Base-by-base conservation (phyloP, 1,140 invertebrate species). In the Eciton burchellii region DNA sequence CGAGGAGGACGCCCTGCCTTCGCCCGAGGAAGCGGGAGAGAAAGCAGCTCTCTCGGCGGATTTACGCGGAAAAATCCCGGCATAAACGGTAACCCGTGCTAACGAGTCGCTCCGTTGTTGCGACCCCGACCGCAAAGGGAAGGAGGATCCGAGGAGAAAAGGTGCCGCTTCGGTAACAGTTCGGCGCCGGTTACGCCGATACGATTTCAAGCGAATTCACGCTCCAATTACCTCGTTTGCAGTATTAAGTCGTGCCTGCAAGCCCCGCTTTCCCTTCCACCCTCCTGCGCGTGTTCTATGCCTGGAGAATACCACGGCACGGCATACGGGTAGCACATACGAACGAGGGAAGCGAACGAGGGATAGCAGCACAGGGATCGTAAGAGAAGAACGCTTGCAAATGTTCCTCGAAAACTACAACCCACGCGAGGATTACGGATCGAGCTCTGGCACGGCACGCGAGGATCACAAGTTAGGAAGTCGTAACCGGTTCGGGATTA, bases 171-270 rank as follows among this genome's bases (percentile, higher is more conserved):
- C 52, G 71, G 63, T 65, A 73, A 81, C 45, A 56, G 59, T 86
- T 82, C 52, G 71, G 63, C 70, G 77, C 82, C 45, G 60, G 59
- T 86, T 35, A 60, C 68, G 83, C 47, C 57, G 77, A 83, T 35
- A 35, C 35, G 83, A 65, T 85, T 90, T 85, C 87, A 87, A 87
- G 81, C 79, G 79, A 88, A 83, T 91, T 91, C 87, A 88, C 82
- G 87, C 85, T 89, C 84, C 84, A 91, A 91, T 91, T 91, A 91
- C 63, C 82, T 86, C 86, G 82, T 91, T 91, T 90, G 86, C 88
- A 85, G 76, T 82, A 86, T 86, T 81, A 84, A 88, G 72, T 84
- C 66, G 81, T 74, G 70, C 24, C 68, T 70, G 52, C 79, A 60
- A 60, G 45, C 41, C 19, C 52, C 16, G 14, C 41, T 52, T n/a